A percentile compares a stretch with the other conserved stretches of the same genome.
Conservation (phyloP, 2,113 vertebrate species). For the Menura novaehollandiae region DNA sequence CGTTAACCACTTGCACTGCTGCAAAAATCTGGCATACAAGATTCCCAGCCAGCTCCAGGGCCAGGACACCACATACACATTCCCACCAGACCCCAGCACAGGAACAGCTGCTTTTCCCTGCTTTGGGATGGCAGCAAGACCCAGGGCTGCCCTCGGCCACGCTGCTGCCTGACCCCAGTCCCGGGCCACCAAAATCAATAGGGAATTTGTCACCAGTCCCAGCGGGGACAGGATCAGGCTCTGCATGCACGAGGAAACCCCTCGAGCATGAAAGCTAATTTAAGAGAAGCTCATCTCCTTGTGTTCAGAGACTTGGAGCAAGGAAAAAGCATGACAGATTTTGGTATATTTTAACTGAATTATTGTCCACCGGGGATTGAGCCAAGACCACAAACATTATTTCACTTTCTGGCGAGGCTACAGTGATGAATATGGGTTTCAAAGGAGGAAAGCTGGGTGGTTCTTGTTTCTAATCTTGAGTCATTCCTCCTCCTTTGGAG, state of each 20-base stretch:
- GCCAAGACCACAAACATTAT: conserved; percentile 36
- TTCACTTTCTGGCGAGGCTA: conserved; percentile 6
- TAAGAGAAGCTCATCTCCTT: conserved; percentile 43
- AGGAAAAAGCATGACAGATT: conserved; percentile 12
- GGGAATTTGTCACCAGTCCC: conserved; percentile 3
- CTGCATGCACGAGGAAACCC: conserved; percentile 14
- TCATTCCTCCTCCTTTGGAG: background rate
- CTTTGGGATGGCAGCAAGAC: background rate
- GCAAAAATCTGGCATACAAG: background rate
- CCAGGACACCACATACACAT: background rate
- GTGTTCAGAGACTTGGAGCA: background rate
- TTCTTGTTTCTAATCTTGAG: conserved; percentile 5
- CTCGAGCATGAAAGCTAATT: conserved; percentile 60
- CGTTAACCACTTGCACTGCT: background rate
- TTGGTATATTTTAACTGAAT: conserved; percentile 40
- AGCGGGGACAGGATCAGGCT: background rate
- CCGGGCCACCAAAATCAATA: background rate
- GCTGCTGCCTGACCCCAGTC: background rate
- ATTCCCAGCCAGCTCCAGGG: background rate
- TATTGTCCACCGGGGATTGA: conserved; percentile 5
- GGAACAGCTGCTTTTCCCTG: background rate
- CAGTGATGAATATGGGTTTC: background rate
- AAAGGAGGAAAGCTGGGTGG: background rate
- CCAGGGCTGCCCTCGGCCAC: background rate
- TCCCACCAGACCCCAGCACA: background rate